phyloP scores from a whole-genome alignment of 2,888 invertebrate genomes.

The Latrodectus hesperus region DNA sequence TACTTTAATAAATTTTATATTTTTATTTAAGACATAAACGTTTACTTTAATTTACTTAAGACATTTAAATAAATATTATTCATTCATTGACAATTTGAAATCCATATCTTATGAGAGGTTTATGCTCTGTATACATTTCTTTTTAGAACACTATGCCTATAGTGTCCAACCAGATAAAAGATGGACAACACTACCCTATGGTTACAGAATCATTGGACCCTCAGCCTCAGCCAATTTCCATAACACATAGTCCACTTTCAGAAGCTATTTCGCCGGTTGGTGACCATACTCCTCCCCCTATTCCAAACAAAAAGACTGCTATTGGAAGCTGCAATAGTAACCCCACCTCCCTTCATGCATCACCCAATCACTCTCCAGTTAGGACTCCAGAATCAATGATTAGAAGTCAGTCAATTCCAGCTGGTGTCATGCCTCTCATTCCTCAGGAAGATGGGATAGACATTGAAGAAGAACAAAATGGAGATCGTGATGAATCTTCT shows the following conservation, averaged over 20 bases:
- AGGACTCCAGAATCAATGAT: constrained; percentile 61
- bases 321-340: constrained; percentile 14
- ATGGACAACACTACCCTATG: constrained; percentile 28
- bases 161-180: constrained; percentile 25
- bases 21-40: no score
- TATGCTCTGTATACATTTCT: neutral
- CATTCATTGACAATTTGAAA: no score
- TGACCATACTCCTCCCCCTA: constrained; percentile 40
- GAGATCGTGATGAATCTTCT: constrained; percentile 21
- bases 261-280: neutral
- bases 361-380: constrained; percentile 50
- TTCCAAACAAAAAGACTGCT: constrained; percentile 47
- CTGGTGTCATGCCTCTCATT: constrained; percentile 62
- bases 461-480: constrained; percentile 25
- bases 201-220: constrained; percentile 39
- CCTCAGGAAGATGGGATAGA: constrained; percentile 43
- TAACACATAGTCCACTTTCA: constrained; percentile 24
- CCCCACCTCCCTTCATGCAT: constrained; percentile 30
- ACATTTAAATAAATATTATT: no score
- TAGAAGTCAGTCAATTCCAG: constrained; percentile 52
- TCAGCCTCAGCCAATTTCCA: neutral
- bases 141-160: constrained; percentile 44
- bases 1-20: no score
- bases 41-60: no score
- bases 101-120: no score